Evolutionary conservation across 2,113 vertebrate genomes (phyloP).

Genomic region (Macquaria australasica): DNA sequence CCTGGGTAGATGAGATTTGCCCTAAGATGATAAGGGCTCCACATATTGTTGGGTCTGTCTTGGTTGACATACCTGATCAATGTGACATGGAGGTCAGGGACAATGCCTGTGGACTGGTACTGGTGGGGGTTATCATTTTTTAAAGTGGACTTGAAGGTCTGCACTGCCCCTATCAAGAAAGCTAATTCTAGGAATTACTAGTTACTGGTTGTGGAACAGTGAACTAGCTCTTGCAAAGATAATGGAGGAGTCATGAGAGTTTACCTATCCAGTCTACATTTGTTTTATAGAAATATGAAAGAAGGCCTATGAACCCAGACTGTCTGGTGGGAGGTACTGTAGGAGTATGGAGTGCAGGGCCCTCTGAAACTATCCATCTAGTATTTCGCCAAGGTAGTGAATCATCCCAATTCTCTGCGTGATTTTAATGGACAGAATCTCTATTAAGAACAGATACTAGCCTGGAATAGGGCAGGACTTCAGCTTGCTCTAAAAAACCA

Average conservation of each 20-base stretch:
- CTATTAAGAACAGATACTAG: neutral
- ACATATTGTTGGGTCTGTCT: neutral
- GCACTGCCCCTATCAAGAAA: neutral
- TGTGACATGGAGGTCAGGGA: neutral
- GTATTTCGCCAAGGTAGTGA: too few species aligned
- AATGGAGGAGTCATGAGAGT: neutral
- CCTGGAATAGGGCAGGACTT: constrained; percentile 11
- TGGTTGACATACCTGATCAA: neutral
- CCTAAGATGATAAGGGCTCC: neutral
- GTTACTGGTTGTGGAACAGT: neutral
- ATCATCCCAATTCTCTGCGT: neutral
- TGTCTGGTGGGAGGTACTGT: neutral
- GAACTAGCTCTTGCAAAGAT: neutral
- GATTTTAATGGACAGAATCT: neutral
- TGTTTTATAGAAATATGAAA: neutral
- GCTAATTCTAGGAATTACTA: neutral
- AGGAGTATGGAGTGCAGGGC: neutral
- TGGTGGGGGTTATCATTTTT: neutral
- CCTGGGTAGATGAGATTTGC: neutral
- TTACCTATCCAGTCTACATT: neutral
- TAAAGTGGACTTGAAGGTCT: neutral
- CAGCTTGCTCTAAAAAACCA: neutral
- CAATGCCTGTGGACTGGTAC: neutral
- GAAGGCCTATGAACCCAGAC: neutral
- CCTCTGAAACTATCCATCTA: neutral